These are phyloP conservation scores for Melolontha melolontha DNA, from an alignment of 2,888 invertebrate species.

Conservation along the genomic window DNA sequence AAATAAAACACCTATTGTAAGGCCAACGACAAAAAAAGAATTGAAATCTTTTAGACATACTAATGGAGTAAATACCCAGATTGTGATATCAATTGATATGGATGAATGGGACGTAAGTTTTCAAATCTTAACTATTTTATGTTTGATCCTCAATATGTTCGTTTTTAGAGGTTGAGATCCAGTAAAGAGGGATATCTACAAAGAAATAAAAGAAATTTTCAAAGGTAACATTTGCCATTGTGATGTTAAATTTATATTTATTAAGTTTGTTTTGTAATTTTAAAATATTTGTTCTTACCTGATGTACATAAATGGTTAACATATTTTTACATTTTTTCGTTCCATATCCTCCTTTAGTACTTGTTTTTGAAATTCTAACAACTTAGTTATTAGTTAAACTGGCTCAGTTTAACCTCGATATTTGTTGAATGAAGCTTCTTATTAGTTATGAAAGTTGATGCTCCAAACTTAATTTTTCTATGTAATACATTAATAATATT, in stretches of 20 bases:
- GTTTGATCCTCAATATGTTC: slow-evolving; percentile 12
- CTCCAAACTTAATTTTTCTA: no score
- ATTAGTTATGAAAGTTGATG: no score
- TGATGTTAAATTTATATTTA: slow-evolving; percentile 2
- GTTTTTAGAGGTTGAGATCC: slow-evolving; percentile 52
- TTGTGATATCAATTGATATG: slow-evolving; percentile 70
- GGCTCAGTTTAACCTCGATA: no score
- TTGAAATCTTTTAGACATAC: slow-evolving; percentile 55
- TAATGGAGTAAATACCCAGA: slow-evolving; percentile 67
- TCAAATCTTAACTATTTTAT: not conserved
- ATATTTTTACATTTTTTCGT: not conserved
- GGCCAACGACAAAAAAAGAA: slow-evolving; percentile 54
- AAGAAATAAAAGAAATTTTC: slow-evolving; percentile 45
- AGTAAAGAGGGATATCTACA: slow-evolving; percentile 53
- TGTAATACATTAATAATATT: no score
- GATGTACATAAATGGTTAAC: not conserved
- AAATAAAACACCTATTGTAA: slow-evolving; percentile 53
- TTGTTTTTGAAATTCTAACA: no score
- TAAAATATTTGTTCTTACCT: not conserved
- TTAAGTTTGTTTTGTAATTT: not conserved
- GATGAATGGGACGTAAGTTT: slow-evolving; percentile 69
- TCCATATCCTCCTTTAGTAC: no score
- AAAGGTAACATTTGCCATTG: not conserved
- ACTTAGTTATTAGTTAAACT: no score
- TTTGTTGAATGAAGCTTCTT: no score